These are phyloP conservation scores for Sceloporus tristichus DNA, from an alignment of 2,113 vertebrate genomes.

Conservation along the genomic window DNA sequence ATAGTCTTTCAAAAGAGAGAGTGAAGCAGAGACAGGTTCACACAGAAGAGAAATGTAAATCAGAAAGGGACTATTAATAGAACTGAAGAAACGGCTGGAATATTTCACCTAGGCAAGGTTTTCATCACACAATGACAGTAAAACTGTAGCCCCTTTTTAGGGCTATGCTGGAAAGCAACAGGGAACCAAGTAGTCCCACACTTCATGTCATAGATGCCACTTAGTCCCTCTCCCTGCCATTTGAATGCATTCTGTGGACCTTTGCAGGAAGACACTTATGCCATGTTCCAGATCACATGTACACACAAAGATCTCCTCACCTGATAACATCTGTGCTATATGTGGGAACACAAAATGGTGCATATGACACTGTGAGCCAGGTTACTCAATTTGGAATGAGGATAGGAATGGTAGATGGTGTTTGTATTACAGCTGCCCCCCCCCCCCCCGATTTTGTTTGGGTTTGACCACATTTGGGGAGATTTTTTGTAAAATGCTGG, in stretches of 20 bases:
- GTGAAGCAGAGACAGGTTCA: neutral
- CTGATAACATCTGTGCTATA: neutral
- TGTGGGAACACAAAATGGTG: neutral
- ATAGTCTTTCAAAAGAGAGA: constrained; percentile 31
- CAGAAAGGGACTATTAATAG: neutral
- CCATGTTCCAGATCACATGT: neutral
- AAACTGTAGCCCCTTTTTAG: neutral
- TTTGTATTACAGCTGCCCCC: neutral
- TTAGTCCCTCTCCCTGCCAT: too few relatives aligned
- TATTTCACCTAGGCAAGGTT: fast-evolving
- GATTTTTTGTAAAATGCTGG: neutral
- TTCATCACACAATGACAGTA: neutral
- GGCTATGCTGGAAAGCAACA: too few relatives aligned
- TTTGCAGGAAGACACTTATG: neutral
- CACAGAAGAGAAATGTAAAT: neutral
- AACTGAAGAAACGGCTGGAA: constrained; percentile 18
- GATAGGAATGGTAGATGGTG: neutral
- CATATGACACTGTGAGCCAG: neutral
- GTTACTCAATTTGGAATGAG: neutral
- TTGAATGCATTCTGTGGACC: neutral
- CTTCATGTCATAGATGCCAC: neutral
- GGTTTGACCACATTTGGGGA: neutral
- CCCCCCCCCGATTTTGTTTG: neutral
- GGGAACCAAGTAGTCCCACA: neutral
- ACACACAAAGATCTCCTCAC: neutral